These are phyloP conservation scores for Oxystoma pomonae DNA, from an alignment of 2,888 invertebrate species.

Conservation along the genomic window DNA sequence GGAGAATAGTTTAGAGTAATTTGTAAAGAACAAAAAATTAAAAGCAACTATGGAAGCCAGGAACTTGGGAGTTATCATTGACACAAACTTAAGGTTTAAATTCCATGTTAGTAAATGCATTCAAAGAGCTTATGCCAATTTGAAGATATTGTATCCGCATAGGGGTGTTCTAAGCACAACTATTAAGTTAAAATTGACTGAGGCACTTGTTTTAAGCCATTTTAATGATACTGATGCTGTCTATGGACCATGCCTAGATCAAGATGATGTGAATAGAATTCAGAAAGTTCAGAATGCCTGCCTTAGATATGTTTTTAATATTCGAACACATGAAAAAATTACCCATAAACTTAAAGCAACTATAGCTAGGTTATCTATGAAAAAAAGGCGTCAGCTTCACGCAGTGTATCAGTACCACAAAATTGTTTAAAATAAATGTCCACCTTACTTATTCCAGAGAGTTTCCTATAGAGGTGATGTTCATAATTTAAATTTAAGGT, in stretches of 20 bases:
- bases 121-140: conserved; percentile 8
- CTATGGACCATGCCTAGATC: background rate
- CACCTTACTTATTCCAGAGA: no score
- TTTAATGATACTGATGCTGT: background rate
- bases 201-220: background rate
- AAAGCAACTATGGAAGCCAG: background rate
- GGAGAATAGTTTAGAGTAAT: background rate
- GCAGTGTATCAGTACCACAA: no score
- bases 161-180: background rate
- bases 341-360: no score
- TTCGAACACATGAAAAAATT: no score
- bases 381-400: no score
- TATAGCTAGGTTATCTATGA: no score
- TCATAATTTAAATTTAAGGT: no score
- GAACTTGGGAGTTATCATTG: conserved; percentile 8
- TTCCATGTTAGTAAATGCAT: conserved; percentile 5
- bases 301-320: no score
- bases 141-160: conserved; percentile 8
- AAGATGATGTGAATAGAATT: background rate
- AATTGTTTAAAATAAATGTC: no score
- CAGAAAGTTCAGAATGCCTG: no score
- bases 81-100: conserved; percentile 9
- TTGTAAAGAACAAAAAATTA: background rate
- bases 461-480: no score
- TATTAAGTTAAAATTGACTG: conserved; percentile 3